Percentiles rank a stretch among this genome's conserved stretches.
Conservation (phyloP, 1,140 invertebrate species). For the Drosophila lacertosa region DNA sequence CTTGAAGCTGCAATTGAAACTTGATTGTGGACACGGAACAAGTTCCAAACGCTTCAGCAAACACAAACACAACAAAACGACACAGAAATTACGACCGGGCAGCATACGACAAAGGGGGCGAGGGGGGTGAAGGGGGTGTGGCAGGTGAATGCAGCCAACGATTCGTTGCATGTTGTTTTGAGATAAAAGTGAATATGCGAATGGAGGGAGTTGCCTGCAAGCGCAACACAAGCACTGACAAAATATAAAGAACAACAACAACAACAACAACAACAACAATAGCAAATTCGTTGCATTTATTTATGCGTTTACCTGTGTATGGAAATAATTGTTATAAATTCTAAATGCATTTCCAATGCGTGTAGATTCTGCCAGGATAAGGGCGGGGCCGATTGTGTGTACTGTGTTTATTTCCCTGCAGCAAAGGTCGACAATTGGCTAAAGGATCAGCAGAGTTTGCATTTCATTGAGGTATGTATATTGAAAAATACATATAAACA, state of each 20-base stretch:
- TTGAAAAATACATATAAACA: conserved; percentile 64
- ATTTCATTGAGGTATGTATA: conserved; percentile 49
- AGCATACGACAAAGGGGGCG: background rate
- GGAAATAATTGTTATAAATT: conserved; percentile 46
- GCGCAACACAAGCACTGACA: conserved; percentile 31
- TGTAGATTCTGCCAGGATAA: background rate
- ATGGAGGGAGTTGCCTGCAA: conserved; percentile 3
- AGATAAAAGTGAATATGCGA: conserved; percentile 50
- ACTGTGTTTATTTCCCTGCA: conserved; percentile 4
- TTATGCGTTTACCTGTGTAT: conserved; percentile 24
- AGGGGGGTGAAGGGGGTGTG: no score
- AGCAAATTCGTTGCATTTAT: conserved; percentile 39
- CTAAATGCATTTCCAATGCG: conserved; percentile 49
- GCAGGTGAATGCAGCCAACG: background rate
- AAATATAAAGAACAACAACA: conserved; percentile 14
- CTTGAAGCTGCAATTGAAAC: conserved; percentile 44
- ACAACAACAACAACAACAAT: conserved; percentile 19
- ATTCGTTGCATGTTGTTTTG: conserved; percentile 41
- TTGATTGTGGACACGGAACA: conserved; percentile 21
- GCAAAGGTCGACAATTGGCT: conserved; percentile 55
- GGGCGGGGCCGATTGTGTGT: no score
- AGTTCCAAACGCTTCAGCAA: conserved; percentile 6
- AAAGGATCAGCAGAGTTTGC: conserved; percentile 45
- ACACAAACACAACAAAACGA: conserved; percentile 29
- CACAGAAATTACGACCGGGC: conserved; percentile 6